Evolutionary conservation across 1,140 invertebrate genomes (phyloP).

Genomic region (Rhagoletis pomonella): DNA sequence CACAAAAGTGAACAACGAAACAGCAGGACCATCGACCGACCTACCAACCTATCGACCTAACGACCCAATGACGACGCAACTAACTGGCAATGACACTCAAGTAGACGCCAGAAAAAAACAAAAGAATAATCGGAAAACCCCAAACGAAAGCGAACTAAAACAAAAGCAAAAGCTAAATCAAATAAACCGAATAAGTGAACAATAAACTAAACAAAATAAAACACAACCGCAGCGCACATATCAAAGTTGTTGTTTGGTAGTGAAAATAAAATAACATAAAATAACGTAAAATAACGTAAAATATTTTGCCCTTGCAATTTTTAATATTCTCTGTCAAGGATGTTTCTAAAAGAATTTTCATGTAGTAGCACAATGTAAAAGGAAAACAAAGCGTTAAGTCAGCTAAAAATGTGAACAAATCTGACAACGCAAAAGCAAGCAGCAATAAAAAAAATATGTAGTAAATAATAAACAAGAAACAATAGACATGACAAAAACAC

Average conservation of each 20-base stretch:
- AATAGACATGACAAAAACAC: neutral
- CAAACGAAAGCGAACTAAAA: constrained; percentile 37
- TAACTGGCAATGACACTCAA: constrained; percentile 16
- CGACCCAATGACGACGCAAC: neutral
- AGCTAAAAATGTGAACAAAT: constrained; percentile 29
- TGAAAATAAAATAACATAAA: neutral
- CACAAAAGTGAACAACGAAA: constrained; percentile 42
- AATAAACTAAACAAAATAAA: neutral
- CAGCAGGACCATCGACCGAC: neutral
- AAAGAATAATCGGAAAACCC: constrained; percentile 26
- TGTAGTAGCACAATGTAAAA: neutral
- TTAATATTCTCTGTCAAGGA: constrained; percentile 51
- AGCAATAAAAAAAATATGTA: neutral
- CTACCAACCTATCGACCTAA: neutral
- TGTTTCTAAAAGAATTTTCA: neutral
- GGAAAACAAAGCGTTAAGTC: neutral
- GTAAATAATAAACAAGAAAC: neutral
- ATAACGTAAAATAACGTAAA: neutral
- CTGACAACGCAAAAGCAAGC: neutral
- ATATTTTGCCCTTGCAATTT: constrained; percentile 12
- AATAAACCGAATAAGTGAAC: neutral
- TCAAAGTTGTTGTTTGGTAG: neutral
- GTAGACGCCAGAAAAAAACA: neutral
- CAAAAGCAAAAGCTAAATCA: neutral
- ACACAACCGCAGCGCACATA: neutral